Base-by-base conservation (phyloP, 1,140 invertebrate species). In the Chrysoperla carnea region DNA sequence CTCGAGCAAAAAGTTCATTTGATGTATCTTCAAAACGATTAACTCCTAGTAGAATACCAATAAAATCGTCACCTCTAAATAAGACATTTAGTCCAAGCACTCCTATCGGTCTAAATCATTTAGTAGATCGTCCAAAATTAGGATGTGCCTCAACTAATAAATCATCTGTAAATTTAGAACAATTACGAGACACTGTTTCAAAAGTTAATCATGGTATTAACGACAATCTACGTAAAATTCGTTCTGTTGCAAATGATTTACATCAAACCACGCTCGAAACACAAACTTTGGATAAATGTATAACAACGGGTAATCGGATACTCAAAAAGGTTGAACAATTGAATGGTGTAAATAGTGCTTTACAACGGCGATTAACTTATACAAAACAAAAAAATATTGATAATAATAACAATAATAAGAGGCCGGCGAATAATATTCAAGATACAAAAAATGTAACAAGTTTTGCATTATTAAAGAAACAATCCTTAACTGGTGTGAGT, bases 251-350 rank as follows among this genome's bases (percentile, higher is more conserved):
- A 8, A 41, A 41, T 33, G n/a, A 31, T 33, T 8, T 31, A 8
- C 12, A 28, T 14, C 11, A 14, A 12, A 14, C n/a, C 2, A 9
- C 15, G 4, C 5, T n/a, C 2, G 57, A 60, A 45, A 52, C 56
- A 36, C 40, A 58, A 15, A 31, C 40, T 17, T 42, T 61, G 37
- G 56, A 59, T 36, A 60, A 61, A 46, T 61, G 57, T 36, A 40
- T 58, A 46, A 52, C 52, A 46, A 61, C 59, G 38, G 60, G 59
- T 40, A 57, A 59, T 29, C 52, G 57, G 29, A 53, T 62, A 29
- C 43, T 60, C 23, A 54, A 54, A 5, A 58, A 61, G 45, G 58
- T 58, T 31, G 59, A 62, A 47, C 53, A 43, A 1, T 41, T 59
- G 12, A 36, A 23, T 27, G 45, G 9, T 13, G 14, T 39, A 27